phyloP scores from a whole-genome alignment of 1,140 invertebrate genomes.

The Ips nitidus region DNA sequence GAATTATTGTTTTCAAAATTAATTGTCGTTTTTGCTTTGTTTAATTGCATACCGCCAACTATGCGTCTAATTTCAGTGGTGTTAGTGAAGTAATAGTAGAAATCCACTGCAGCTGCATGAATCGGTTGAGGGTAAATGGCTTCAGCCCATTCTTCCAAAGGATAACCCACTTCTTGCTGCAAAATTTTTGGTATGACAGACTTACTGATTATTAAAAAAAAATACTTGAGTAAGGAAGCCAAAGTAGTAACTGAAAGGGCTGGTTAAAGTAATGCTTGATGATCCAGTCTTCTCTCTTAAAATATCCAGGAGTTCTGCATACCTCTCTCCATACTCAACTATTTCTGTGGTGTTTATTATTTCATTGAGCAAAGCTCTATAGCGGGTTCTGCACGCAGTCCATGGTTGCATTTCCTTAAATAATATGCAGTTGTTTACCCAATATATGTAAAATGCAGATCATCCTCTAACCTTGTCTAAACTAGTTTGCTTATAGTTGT shows the following conservation, averaged over 20 bases:
- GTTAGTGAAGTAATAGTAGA: not conserved
- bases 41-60: not conserved
- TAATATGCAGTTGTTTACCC: no score
- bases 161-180: slow-evolving; percentile 3
- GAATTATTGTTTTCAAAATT: not conserved
- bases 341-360: not conserved
- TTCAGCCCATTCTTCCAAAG: slow-evolving; percentile 5
- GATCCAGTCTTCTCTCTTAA: not conserved
- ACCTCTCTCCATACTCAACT: slow-evolving; percentile 5
- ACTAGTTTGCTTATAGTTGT: slow-evolving; percentile 37
- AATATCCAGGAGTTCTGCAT: not conserved
- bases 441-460: no score
- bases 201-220: no score
- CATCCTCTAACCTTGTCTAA: no score
- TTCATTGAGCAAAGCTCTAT: not conserved
- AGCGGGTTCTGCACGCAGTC: not conserved
- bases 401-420: slow-evolving; percentile 9
- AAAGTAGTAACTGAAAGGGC: slow-evolving; percentile 15
- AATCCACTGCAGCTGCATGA: slow-evolving; percentile 2
- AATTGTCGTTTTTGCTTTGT: not conserved
- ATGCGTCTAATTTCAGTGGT: not conserved
- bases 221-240: slow-evolving; percentile 11
- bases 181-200: not conserved
- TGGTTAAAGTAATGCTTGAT: not conserved
- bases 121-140: slow-evolving; percentile 1